Percentiles rank a stretch among this genome's conserved stretches.
Evolutionary conservation across 2,797 vertebrate species (phyloP).

Genomic region (Galaxias olidus): DNA sequence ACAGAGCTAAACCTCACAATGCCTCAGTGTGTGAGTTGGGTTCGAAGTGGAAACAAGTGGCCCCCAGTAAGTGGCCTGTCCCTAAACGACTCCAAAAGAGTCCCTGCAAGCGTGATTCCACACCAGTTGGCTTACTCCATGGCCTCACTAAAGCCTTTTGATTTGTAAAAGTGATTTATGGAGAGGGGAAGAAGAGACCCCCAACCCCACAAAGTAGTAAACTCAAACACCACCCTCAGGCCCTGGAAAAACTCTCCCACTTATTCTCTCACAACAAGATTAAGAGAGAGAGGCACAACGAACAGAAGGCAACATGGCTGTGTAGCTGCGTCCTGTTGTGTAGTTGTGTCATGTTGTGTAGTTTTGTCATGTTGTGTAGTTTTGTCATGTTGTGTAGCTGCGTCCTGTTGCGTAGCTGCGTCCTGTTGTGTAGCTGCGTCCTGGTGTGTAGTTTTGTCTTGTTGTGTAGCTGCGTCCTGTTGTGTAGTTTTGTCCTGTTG

Average conservation of each 20-base stretch:
- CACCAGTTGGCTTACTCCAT: constrained; percentile 29
- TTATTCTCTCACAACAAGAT: background rate
- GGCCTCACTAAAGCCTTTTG: constrained; percentile 44
- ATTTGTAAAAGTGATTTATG: constrained; percentile 55
- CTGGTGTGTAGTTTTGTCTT: too few relatives aligned
- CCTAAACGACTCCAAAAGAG: constrained; percentile 20
- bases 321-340: too few relatives aligned
- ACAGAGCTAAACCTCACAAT: background rate
- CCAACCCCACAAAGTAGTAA: constrained; percentile 31
- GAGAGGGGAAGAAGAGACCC: constrained; percentile 33
- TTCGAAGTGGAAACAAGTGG: constrained; percentile 23
- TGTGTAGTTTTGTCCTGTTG: too few relatives aligned
- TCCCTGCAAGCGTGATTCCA: constrained; percentile 35
- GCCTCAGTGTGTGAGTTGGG: background rate
- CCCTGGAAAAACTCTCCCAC: constrained; percentile 23
- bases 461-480: too few relatives aligned
- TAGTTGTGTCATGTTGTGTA: too few relatives aligned
- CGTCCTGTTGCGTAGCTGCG: too few relatives aligned
- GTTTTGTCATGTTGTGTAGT: too few relatives aligned
- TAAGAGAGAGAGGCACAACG: too few relatives aligned
- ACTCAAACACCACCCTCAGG: constrained; percentile 8
- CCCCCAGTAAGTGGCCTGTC: constrained; percentile 25
- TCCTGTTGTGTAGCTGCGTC: too few relatives aligned
- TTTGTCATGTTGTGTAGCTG: too few relatives aligned
- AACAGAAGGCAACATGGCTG: too few relatives aligned